A percentile compares a stretch with the other conserved stretches of the same genome.
phyloP scores from a whole-genome alignment of 2,888 invertebrate species.

The Rhorus exstirpatorius region DNA sequence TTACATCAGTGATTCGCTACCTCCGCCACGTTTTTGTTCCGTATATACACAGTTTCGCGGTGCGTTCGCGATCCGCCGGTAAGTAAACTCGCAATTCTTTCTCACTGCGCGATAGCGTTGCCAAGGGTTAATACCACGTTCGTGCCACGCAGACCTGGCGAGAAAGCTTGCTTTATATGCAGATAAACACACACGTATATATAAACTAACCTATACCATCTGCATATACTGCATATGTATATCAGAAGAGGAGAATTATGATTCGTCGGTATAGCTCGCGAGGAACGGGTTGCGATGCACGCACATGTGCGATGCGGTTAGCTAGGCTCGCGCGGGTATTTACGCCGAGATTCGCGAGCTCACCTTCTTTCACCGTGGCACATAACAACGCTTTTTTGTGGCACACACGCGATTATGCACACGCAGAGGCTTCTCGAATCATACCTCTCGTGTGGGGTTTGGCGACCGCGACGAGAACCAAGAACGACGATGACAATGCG shows the following conservation, averaged over 20 bases:
- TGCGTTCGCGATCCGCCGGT: conserved; percentile 53
- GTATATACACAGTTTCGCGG: not conserved
- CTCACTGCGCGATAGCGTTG: conserved; percentile 49
- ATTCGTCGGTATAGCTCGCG: conserved; percentile 55
- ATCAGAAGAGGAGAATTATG: conserved; percentile 54
- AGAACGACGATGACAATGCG: conserved; percentile 56
- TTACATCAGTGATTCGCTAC: too few relatives aligned
- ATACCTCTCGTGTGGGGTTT: not conserved
- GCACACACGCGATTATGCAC: conserved; percentile 67
- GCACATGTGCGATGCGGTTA: conserved; percentile 65
- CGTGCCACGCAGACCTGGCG: conserved; percentile 56
- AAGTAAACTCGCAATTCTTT: conserved; percentile 47
- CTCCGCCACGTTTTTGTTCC: not conserved
- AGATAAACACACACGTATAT: not conserved
- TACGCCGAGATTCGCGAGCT: conserved; percentile 63
- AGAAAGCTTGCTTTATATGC: conserved; percentile 28
- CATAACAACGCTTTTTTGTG: too few relatives aligned
- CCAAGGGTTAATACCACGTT: conserved; percentile 55
- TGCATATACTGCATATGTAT: not conserved
- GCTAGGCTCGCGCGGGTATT: conserved; percentile 55
- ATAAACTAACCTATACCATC: not conserved
- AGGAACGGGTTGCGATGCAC: conserved; percentile 51
- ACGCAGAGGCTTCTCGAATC: conserved; percentile 47
- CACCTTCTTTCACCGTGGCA: conserved; percentile 30
- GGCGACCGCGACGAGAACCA: conserved; percentile 26